phyloP scores from a whole-genome alignment of 1,140 invertebrate species.

The Pinna nobilis region DNA sequence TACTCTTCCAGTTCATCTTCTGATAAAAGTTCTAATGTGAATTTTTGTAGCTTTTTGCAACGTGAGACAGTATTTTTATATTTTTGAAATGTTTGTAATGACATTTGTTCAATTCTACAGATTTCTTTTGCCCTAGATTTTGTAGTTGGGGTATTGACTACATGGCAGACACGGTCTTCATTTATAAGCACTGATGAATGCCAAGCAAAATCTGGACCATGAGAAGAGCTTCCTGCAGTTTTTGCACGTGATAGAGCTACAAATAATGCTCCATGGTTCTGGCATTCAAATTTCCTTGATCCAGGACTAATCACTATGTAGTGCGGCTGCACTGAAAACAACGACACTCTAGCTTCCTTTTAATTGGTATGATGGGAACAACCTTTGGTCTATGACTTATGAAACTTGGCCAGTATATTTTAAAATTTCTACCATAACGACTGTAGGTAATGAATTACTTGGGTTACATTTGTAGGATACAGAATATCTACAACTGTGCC shows the following conservation, averaged over 20 bases:
- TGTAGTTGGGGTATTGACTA: slow-evolving; percentile 16
- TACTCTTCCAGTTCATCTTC: too few species aligned
- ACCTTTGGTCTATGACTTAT: slow-evolving; percentile 10
- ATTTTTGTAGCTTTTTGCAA: too few species aligned
- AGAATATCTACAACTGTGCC: slow-evolving; percentile 35
- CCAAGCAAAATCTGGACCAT: slow-evolving; percentile 42
- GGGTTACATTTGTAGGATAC: slow-evolving; percentile 16
- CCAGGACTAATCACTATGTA: slow-evolving; percentile 35
- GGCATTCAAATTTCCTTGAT: slow-evolving; percentile 19
- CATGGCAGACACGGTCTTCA: slow-evolving; percentile 30
- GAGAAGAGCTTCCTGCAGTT: slow-evolving; percentile 6
- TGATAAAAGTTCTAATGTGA: too few species aligned
- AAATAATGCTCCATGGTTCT: slow-evolving; percentile 38
- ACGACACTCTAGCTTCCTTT: slow-evolving; percentile 25
- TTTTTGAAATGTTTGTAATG: too few species aligned
- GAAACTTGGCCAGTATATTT: slow-evolving; percentile 39
- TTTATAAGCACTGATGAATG: slow-evolving; percentile 34
- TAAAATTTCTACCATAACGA: slow-evolving; percentile 31
- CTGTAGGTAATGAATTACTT: slow-evolving; percentile 20
- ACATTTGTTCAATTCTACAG: not conserved
- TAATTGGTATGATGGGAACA: slow-evolving; percentile 25
- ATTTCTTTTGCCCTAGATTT: slow-evolving; percentile 9
- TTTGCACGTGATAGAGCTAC: slow-evolving; percentile 40
- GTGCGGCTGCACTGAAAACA: slow-evolving; percentile 34
- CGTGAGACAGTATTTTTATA: too few species aligned